A percentile compares a stretch with the other conserved stretches of the same genome.
Conservation (phyloP, 2,113 vertebrate species). For the Tenebrosternarchus preto region DNA sequence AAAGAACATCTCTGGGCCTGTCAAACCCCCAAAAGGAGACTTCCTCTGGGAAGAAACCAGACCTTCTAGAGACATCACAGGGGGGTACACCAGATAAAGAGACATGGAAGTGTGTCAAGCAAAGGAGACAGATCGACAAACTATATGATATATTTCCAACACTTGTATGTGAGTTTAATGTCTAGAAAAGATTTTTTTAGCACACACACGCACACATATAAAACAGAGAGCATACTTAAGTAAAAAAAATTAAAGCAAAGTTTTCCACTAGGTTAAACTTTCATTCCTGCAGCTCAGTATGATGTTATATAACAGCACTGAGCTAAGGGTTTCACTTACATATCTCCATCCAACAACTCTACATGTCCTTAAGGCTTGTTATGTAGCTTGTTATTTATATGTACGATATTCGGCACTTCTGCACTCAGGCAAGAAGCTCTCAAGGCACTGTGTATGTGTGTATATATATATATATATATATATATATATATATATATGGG, state of each 20-base stretch:
- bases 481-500: background rate
- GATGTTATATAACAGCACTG: background rate
- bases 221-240: background rate
- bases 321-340: background rate
- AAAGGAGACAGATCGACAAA: background rate
- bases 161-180: background rate
- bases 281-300: background rate
- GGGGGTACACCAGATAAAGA: background rate
- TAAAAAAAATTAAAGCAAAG: background rate
- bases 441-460: slow-evolving; percentile 6
- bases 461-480: background rate
- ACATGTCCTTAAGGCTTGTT: slow-evolving; percentile 5
- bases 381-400: background rate
- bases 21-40: slow-evolving; percentile 31
- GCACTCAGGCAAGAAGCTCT: slow-evolving; percentile 21
- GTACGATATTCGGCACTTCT: too few relatives aligned
- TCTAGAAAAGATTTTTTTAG: background rate
- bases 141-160: background rate
- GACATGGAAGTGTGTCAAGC: background rate
- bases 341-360: background rate
- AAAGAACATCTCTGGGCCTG: slow-evolving; percentile 23
- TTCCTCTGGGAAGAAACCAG: slow-evolving; percentile 6
- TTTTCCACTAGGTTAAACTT: background rate
- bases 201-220: background rate
- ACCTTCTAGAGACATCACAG: slow-evolving; percentile 7